These are phyloP conservation scores for Delphinapterus leucas DNA, from an alignment of 2,113 vertebrate species.

Conservation along the genomic window DNA sequence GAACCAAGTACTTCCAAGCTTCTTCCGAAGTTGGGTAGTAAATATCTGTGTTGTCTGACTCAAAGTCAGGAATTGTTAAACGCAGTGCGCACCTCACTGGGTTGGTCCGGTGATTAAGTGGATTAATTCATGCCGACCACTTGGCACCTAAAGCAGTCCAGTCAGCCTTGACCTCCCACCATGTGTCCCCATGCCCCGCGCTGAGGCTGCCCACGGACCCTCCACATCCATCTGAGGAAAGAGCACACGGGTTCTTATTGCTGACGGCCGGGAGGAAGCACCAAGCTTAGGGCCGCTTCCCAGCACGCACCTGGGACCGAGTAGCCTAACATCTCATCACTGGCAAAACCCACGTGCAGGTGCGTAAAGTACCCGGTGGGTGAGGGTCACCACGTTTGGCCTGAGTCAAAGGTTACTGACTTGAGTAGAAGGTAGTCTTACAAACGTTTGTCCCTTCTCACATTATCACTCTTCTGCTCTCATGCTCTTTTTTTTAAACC, in stretches of 20 bases:
- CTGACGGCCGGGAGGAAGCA: background rate
- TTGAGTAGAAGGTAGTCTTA: background rate
- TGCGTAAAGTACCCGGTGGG: background rate
- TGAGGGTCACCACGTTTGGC: too few species aligned
- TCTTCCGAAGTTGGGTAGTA: background rate
- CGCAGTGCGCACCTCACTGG: too few species aligned
- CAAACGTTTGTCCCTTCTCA: background rate
- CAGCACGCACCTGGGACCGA: fast-evolving
- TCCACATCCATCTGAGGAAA: background rate
- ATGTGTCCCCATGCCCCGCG: background rate
- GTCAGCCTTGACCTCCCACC: background rate
- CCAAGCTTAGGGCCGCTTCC: background rate
- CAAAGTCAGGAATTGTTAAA: background rate
- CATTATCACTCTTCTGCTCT: background rate
- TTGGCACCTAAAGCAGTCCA: too few species aligned
- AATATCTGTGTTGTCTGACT: background rate
- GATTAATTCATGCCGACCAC: background rate
- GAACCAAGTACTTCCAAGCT: background rate
- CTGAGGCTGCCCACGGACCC: background rate
- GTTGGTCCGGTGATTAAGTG: background rate
- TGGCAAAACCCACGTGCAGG: background rate
- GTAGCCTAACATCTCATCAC: background rate
- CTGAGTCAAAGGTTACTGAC: background rate
- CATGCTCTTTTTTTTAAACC: background rate
- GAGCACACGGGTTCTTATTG: too few species aligned